These are phyloP conservation scores for Ammodytes dubius DNA, from an alignment of 2,113 vertebrate genomes.

Conservation along the genomic window DNA sequence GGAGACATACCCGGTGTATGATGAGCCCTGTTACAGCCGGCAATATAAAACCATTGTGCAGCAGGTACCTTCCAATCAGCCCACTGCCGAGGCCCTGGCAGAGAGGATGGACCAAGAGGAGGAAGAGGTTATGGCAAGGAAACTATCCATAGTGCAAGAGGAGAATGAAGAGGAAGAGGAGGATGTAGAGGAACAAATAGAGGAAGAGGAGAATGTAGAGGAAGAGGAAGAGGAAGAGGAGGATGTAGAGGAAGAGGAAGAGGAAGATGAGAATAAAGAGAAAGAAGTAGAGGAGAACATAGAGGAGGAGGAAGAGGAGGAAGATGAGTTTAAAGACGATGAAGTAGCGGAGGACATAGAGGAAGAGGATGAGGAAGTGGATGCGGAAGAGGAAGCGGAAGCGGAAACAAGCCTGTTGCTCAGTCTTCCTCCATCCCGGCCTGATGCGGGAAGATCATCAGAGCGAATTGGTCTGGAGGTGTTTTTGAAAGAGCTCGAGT, in stretches of 20 bases:
- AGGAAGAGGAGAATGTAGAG: conserved; percentile 12
- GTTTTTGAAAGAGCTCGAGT: conserved; percentile 51
- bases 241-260: conserved; percentile 29
- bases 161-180: conserved; percentile 66
- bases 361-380: conserved; percentile 46
- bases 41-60: conserved; percentile 82
- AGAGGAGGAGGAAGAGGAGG: neutral
- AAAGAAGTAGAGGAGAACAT: conserved; percentile 5
- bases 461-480: conserved; percentile 66
- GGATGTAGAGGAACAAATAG: neutral
- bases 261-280: neutral
- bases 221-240: conserved; percentile 63
- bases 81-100: conserved; percentile 93
- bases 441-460: conserved; percentile 14
- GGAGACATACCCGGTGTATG: conserved; percentile 91
- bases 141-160: conserved; percentile 70
- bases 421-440: conserved; percentile 28
- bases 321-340: neutral
- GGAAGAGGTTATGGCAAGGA: conserved; percentile 79
- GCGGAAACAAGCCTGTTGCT: conserved; percentile 71
- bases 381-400: conserved; percentile 53
- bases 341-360: conserved; percentile 8
- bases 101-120: conserved; percentile 89
- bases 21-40: conserved; percentile 75
- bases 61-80: conserved; percentile 79